phyloP scores from a whole-genome alignment of 2,888 invertebrate genomes.

The Tupiocoris notatus region DNA sequence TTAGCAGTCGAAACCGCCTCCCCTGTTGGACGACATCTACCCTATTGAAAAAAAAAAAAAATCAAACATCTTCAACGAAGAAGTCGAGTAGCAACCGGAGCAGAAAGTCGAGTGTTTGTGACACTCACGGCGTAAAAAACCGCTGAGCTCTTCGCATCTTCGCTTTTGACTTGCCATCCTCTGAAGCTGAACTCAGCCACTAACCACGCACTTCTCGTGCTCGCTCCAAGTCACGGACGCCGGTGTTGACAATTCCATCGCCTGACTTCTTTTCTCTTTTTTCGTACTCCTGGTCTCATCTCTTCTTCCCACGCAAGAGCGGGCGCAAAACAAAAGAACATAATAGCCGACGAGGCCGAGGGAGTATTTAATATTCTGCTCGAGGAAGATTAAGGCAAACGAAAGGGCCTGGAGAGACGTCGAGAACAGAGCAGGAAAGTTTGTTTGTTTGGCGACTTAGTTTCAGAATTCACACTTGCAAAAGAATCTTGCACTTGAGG shows the following conservation, averaged over 20 bases:
- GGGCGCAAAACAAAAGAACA: background rate
- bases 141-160: too few species aligned
- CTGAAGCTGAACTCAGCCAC: background rate
- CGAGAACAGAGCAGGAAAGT: too few species aligned
- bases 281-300: too few species aligned
- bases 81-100: background rate
- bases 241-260: background rate
- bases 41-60: background rate
- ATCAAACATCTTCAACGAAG: background rate
- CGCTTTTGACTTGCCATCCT: background rate
- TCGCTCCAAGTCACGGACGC: background rate
- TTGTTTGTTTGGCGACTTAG: too few species aligned
- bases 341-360: too few species aligned
- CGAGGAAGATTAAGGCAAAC: too few species aligned
- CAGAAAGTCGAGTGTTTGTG: background rate
- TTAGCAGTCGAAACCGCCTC: background rate
- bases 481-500: too few species aligned
- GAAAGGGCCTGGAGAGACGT: too few species aligned
- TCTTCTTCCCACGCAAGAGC: background rate
- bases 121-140: background rate
- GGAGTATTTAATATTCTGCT: background rate
- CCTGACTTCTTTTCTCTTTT: background rate
- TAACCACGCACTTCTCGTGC: background rate
- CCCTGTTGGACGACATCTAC: too few species aligned
- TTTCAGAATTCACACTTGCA: too few species aligned